These are phyloP conservation scores for Anisognathus igniventris DNA, from an alignment of 2,797 vertebrate species.

Conservation along the genomic window DNA sequence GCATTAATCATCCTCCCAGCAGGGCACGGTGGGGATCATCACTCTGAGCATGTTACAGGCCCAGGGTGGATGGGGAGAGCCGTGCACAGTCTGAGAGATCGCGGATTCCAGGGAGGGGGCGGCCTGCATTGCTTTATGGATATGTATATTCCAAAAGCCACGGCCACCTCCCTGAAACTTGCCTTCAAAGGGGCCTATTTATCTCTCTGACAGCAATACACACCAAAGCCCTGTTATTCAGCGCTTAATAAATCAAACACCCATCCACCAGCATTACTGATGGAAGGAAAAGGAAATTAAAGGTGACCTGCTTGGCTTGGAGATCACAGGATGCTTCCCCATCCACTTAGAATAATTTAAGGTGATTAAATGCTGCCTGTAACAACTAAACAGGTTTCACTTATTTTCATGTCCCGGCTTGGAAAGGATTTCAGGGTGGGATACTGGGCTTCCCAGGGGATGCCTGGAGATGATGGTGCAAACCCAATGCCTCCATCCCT, in stretches of 20 bases:
- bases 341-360: slow-evolving; percentile 13
- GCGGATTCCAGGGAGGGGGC: neutral
- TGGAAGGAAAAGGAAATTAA: slow-evolving; percentile 53
- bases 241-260: slow-evolving; percentile 45
- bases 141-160: neutral
- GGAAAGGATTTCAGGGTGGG: neutral
- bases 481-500: neutral
- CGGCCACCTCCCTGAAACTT: neutral
- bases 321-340: slow-evolving; percentile 21
- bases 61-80: neutral
- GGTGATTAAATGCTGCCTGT: neutral
- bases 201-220: slow-evolving; percentile 22
- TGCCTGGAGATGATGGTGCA: neutral
- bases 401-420: neutral
- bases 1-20: slow-evolving; percentile 49
- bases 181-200: slow-evolving; percentile 32
- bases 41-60: neutral
- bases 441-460: neutral
- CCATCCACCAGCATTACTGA: neutral
- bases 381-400: neutral
- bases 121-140: neutral
- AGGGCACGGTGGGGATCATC: neutral
- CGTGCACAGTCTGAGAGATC: rapidly evolving
- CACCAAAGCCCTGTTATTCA: slow-evolving; percentile 4
- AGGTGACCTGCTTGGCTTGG: neutral